Percentiles rank a stretch among this genome's conserved stretches.
phyloP scores from a whole-genome alignment of 1,140 invertebrate genomes.

The Maniola jurtina region DNA sequence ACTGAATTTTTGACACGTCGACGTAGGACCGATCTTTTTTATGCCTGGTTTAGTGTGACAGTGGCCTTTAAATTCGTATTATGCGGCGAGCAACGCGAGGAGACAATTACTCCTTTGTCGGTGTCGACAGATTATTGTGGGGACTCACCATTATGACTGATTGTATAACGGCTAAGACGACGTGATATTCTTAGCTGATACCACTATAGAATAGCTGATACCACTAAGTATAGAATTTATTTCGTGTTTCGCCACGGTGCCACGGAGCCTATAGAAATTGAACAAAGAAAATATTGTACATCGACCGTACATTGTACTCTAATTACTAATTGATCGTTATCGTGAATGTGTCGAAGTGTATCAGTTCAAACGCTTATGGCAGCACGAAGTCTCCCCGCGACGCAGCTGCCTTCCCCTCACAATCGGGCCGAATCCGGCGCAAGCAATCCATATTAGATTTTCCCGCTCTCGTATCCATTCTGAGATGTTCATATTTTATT shows the following conservation, averaged over 20 bases:
- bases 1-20: constrained; percentile 76
- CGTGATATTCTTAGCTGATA: constrained; percentile 17
- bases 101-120: constrained; percentile 42
- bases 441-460: constrained; percentile 79
- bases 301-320: neutral
- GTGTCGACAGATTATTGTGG: constrained; percentile 31
- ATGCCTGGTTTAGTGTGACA: constrained; percentile 63
- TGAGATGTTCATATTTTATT: constrained; percentile 81
- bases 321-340: neutral
- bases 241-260: neutral
- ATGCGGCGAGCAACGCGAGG: constrained; percentile 40
- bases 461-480: constrained; percentile 78
- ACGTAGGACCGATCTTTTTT: constrained; percentile 61
- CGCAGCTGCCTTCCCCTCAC: constrained; percentile 66
- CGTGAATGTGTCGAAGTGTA: neutral
- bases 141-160: constrained; percentile 25
- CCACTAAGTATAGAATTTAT: constrained; percentile 2
- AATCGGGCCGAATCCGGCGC: constrained; percentile 69
- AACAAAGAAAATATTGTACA: neutral
- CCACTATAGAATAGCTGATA: neutral
- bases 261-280: constrained; percentile 1
- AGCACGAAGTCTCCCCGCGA: constrained; percentile 6
- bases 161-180: constrained; percentile 29
- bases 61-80: constrained; percentile 67
- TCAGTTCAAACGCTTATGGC: constrained; percentile 3